Evolutionary conservation across 2,888 invertebrate species (phyloP), one percentile per base, ranked within the genome.

Genomic region (Ametastegia equiseti): DNA sequence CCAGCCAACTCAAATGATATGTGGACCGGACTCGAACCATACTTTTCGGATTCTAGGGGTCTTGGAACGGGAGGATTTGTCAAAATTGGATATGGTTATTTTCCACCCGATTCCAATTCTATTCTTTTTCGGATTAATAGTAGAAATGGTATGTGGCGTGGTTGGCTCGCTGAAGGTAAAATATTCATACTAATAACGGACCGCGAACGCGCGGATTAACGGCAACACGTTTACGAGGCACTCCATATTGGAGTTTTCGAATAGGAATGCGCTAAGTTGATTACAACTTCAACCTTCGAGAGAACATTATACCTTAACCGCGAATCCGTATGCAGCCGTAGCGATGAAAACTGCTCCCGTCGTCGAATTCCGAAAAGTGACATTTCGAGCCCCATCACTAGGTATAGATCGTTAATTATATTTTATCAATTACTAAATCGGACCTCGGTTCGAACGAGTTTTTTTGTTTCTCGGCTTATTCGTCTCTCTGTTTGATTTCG

Each of bases 391-490:
- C 50, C 47, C 13, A 4, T 5, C 15, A 33, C 9, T 11, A 15
- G 30, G 27, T 54, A 54, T 19, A n/a, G 36, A 54, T 54, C 33
- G 11, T 75, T 75, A 54, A 50, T 75, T 75, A 50, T 75, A 54
- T 75, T 50, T 54, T 19, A 36, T 75, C 54, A 50, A 75, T 75
- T 54, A 54, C 6, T 5, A 23, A 33, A 75, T 36, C 75, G 33
- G 2, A 50, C 50, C 75, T 75, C 75, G 54, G 36, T 23, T 36
- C 36, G n/a, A 11, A 13, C 13, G 19, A 0, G 13, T 71, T 13
- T 47, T 23, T 4, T 36, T 27, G 7, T 45, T 45, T 27, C 27
- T 42, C 13, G 23, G 9, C 69, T 42, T 13, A 45, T 33, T 36
- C 33, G 33, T 54, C 33, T 75, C n/a, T 4, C 23, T n/a, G 19